Base-by-base conservation (phyloP, 1,140 invertebrate genomes). In the Macrocentrus cingulum region DNA sequence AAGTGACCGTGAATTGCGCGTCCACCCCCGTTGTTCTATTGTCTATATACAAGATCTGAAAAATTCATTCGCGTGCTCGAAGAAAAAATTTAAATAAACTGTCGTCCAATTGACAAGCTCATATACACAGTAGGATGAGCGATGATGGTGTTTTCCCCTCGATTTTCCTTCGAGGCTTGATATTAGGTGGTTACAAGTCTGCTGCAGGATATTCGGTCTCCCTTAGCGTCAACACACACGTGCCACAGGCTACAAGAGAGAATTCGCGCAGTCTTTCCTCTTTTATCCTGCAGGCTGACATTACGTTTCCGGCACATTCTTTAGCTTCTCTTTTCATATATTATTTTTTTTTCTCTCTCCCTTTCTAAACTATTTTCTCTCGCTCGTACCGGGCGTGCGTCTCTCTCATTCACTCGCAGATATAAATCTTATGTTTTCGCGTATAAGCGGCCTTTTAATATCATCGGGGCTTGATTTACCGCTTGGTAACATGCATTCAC, bases 361-460 rank as follows among this genome's bases (percentile, higher is more conserved):
- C 15, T 20, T 36, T 15, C 18, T 5, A 7, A 7, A 32, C 15
- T 19, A 19, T 37, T 46, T 20, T 34, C 29, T 36, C 32, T 36
- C 4, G 13, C 25, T 22, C 22, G n/a, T n/a, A n/a, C n/a, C n/a
- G n/a, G n/a, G n/a, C n/a, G n/a, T 49, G 18, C 13, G 8, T 23
- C 16, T 8, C 23, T 34, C 42, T 36, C 32, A 20, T 20, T 36
- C 16, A 22, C 34, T 51, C 34, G 25, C 37, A 42, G 49, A 59
- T 34, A 59, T 59, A 59, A 59, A 59, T 59, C 57, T 59, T 59
- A 59, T 59, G 57, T 59, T 59, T 59, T 59, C 57, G 57, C 57
- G 49, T 59, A 59, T 59, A 59, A 59, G 57, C 57, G 57, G 49
- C 49, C 57, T 59, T 59, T 59, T 59, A 59, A 59, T 59, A 59